phyloP scores from a whole-genome alignment of 2,797 vertebrate species.

The Pteronotus mesoamericanus region DNA sequence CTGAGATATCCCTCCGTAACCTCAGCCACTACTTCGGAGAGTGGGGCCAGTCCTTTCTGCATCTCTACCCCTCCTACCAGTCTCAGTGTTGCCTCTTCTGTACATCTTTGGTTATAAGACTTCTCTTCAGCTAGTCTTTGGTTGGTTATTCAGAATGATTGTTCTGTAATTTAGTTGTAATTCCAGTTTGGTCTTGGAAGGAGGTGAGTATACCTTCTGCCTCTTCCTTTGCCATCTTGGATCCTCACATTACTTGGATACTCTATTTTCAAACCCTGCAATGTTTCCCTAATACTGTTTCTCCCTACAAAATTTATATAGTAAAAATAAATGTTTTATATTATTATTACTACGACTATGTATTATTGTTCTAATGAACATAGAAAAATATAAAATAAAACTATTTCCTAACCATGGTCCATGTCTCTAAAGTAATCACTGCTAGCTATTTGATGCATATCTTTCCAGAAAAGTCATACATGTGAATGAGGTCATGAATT shows the following conservation, averaged over 20 bases:
- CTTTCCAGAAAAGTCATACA: background rate
- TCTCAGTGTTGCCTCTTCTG: no score
- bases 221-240: no score
- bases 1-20: no score
- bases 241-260: background rate
- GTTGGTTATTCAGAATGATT: no score
- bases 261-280: background rate
- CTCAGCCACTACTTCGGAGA: no score
- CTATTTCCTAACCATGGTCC: background rate
- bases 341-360: background rate
- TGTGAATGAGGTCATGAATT: background rate
- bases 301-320: background rate
- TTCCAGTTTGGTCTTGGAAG: no score
- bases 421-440: background rate
- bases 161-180: no score
- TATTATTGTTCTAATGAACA: background rate
- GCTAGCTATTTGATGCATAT: background rate
- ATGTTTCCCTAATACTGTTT: background rate
- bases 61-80: no score
- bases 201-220: no score
- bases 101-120: no score
- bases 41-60: no score
- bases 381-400: background rate
- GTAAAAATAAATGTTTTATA: background rate
- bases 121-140: no score